A percentile compares a stretch with the other conserved stretches of the same genome.
Evolutionary conservation across 2,113 vertebrate genomes (phyloP).

Genomic region (Campylomormyrus numenius): DNA sequence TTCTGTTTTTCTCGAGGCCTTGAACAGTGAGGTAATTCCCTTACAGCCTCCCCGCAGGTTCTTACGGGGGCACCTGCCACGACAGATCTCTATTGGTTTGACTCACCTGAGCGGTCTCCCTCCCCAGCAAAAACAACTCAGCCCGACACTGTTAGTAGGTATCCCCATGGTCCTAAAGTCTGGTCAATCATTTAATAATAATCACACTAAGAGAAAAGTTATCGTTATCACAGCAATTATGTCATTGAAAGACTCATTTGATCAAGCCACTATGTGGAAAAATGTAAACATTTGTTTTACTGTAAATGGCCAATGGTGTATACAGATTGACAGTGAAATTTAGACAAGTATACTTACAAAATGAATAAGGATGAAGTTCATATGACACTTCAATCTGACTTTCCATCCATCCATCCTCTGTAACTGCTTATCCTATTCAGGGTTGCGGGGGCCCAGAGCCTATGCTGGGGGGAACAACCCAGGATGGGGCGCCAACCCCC

Average conservation of each 20-base stretch:
- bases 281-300: neutral
- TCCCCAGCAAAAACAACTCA: conserved; percentile 17
- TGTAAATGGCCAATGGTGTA: neutral
- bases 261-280: neutral
- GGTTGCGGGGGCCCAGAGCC: too few species aligned
- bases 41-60: conserved; percentile 38
- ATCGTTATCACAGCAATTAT: neutral
- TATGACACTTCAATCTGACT: neutral
- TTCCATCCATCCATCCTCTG: too few species aligned
- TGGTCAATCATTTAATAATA: neutral
- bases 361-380: neutral
- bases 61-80: conserved; percentile 23
- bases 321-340: neutral
- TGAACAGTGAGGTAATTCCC: neutral
- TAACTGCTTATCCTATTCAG: too few species aligned
- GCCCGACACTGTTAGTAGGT: neutral
- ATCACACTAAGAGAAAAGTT: neutral
- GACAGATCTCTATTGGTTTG: conserved; percentile 37
- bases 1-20: neutral
- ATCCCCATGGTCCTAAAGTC: conserved; percentile 33
- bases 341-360: neutral
- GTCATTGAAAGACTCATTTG: neutral
- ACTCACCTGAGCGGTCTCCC: conserved; percentile 35
- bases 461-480: neutral
- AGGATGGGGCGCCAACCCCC: neutral